Conservation (phyloP, 2,888 invertebrate genomes). For the Euzetes globulus region DNA sequence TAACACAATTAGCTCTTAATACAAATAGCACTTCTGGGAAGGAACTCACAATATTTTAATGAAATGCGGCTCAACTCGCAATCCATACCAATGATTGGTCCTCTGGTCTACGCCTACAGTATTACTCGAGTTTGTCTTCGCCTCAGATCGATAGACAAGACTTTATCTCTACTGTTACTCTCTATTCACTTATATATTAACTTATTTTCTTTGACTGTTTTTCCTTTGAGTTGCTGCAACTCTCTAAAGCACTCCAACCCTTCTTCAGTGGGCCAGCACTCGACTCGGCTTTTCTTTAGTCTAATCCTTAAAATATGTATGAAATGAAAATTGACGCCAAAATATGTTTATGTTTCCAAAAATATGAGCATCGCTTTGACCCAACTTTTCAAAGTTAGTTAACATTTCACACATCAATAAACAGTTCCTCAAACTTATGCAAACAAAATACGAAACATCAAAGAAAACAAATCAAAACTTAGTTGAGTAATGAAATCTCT, state of each 20-base stretch:
- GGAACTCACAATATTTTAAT: conserved; percentile 23
- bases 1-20: conserved; percentile 40
- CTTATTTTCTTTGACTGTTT: not conserved
- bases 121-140: conserved; percentile 4
- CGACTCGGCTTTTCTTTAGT: not conserved
- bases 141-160: conserved; percentile 13
- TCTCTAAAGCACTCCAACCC: too few relatives aligned
- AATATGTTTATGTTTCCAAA: not conserved
- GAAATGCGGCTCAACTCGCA: conserved; percentile 18
- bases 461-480: too few relatives aligned
- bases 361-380: not conserved
- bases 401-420: not conserved
- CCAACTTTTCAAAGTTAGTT: not conserved
- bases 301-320: conserved; percentile 8
- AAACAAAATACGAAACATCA: too few relatives aligned
- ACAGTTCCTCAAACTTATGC: too few relatives aligned
- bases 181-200: conserved; percentile 11
- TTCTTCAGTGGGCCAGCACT: not conserved
- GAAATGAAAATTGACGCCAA: not conserved
- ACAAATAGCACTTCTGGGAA: conserved; percentile 31
- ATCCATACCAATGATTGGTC: conserved; percentile 19
- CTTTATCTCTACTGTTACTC: not conserved
- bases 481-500: too few relatives aligned
- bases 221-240: not conserved
- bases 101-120: conserved; percentile 25